Base-by-base conservation (phyloP, 2,113 vertebrate genomes). In the Ailuropoda melanoleuca region DNA sequence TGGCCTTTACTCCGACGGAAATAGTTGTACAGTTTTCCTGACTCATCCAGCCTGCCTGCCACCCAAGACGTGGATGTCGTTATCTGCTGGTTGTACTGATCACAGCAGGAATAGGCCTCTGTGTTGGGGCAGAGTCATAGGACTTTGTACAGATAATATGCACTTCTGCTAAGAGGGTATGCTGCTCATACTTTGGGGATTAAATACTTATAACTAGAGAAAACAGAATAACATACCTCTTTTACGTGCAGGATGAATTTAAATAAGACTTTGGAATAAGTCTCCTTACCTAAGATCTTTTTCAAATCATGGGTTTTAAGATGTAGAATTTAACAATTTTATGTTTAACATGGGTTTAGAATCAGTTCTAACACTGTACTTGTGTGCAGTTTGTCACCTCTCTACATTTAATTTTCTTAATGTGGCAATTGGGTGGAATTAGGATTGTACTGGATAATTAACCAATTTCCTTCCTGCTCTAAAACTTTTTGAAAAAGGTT, bases 291-390 rank as follows among this genome's bases (percentile, higher is more conserved):
- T 86, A 86, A 74, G 8, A n/a, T 62, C 21, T n/a, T 83, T 95
- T 87, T 55, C 19, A 84, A 82, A 29, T 87, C 17, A 43, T 90
- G 23, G 23, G 26, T 55, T 88, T 83, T 50, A 43, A 80, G 19
- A 83, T 81, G 74, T 93, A 84, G 93, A 85, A 89, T 91, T 72
- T 72, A 60, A 90, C 14, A 80, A 70, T 78, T 84, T 96, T 34
- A n/a, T n/a, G 4, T 75, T 94, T 93, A 78, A 48, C 12, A 4
- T 39, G 14, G 31, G 29, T 64, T 64, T 94, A 62, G 34, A 77
- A 83, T 90, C 68, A 85, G 29, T 78, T 70, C 13, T 58, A 8
- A 23, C 6, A 18, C 15, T 74, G 31, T 34, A 37, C 37, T 58
- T 14, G 29, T 93, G 12, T 80, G 31, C 4, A 4, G 8, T 66